phyloP scores from a whole-genome alignment of 2,113 vertebrate species.

The Tricholaema leucomelas region DNA sequence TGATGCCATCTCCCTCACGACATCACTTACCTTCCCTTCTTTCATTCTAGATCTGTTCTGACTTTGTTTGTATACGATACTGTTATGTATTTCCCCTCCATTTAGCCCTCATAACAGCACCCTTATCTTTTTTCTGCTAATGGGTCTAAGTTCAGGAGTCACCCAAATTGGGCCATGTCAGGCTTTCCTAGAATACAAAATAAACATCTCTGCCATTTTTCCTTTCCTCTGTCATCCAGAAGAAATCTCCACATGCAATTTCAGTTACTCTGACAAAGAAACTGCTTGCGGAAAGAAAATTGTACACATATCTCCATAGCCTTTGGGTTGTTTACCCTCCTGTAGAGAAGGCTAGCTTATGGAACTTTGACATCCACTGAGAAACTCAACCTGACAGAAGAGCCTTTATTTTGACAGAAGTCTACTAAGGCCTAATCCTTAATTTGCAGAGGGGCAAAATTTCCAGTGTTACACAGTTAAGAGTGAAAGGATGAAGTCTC shows the following conservation, averaged over 20 bases:
- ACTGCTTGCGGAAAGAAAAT: not conserved
- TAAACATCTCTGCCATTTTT: not conserved
- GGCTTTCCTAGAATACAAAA: not conserved
- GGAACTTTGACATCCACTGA: not conserved
- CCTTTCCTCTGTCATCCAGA: not conserved
- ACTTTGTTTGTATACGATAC: not conserved
- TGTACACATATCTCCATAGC: accelerated
- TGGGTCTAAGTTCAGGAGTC: not conserved
- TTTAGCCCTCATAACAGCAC: not conserved
- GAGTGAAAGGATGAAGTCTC: not conserved
- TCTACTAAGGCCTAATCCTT: not conserved
- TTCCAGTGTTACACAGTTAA: not conserved
- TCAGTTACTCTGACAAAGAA: not conserved
- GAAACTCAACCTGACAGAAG: not conserved
- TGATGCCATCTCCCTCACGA: not conserved
- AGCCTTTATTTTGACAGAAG: not conserved
- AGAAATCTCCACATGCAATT: not conserved
- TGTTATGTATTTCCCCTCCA: not conserved
- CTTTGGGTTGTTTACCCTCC: not conserved
- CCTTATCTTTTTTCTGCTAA: not conserved
- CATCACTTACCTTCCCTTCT: not conserved
- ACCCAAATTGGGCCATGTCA: not conserved
- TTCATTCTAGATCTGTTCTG: not conserved
- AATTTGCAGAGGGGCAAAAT: not conserved
- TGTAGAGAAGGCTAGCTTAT: not conserved